phyloP scores from a whole-genome alignment of 2,888 invertebrate genomes.

The Ophioninae sp. region DNA sequence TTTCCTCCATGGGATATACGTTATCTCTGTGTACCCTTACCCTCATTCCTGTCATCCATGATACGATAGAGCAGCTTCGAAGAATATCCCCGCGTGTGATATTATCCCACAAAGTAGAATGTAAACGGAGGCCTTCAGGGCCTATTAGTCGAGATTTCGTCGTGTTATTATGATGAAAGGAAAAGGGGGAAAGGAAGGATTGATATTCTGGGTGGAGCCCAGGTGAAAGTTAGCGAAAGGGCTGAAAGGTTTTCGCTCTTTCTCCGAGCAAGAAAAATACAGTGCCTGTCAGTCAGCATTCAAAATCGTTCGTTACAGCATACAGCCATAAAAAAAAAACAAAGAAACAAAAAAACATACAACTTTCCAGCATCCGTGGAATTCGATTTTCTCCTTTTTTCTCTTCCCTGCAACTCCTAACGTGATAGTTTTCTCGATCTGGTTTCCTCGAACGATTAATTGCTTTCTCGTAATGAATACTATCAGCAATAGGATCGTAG shows the following conservation, averaged over 20 bases:
- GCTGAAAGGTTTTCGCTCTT: constrained; percentile 30
- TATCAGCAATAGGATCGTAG: constrained; percentile 17
- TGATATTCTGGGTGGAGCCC: constrained; percentile 27
- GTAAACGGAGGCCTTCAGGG: constrained; percentile 52
- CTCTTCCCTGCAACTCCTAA: not conserved
- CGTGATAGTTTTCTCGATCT: constrained; percentile 34
- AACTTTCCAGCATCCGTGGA: not conserved
- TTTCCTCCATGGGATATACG: not conserved
- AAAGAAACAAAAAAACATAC: constrained; percentile 10
- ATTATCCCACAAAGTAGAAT: constrained; percentile 33
- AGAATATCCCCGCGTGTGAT: constrained; percentile 39
- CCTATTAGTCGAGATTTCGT: constrained; percentile 46
- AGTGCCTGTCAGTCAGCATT: constrained; percentile 44
- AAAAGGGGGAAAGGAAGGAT: not conserved
- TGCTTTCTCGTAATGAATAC: constrained; percentile 55
- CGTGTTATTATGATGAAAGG: constrained; percentile 35
- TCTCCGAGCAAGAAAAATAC: constrained; percentile 39
- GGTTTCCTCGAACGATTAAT: constrained; percentile 55
- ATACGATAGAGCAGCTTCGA: constrained; percentile 3
- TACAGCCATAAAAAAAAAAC: not conserved
- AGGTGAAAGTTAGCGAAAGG: constrained; percentile 57
- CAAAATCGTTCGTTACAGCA: constrained; percentile 42
- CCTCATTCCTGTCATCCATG: constrained; percentile 24
- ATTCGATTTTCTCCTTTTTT: constrained; percentile 2
- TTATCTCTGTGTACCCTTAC: constrained; percentile 3